phyloP scores from a whole-genome alignment of 2,113 vertebrate species.

The Kryptolebias marmoratus region DNA sequence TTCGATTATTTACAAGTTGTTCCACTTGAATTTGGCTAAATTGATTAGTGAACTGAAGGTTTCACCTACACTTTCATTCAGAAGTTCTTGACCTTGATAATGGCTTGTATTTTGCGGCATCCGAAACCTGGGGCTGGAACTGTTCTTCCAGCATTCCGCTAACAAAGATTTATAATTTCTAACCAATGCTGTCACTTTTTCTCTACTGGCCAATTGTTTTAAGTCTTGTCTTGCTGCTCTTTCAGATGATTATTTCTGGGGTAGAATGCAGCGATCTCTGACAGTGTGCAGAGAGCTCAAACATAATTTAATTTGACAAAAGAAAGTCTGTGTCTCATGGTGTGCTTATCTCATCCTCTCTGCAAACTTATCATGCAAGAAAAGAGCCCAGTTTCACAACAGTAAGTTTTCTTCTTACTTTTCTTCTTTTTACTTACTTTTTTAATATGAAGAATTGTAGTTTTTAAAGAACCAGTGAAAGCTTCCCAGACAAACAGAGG shows the following conservation, averaged over 20 bases:
- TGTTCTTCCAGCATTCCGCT: background rate
- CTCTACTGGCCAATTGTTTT: background rate
- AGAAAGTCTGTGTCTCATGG: background rate
- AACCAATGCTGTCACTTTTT: background rate
- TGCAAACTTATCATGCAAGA: background rate
- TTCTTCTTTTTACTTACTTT: background rate
- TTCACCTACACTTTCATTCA: background rate
- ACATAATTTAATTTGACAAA: conserved; percentile 13
- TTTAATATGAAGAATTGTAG: background rate
- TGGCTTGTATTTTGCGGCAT: background rate
- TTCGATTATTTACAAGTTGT: conserved; percentile 16
- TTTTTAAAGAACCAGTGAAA: background rate
- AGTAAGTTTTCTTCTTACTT: background rate
- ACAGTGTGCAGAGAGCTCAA: background rate
- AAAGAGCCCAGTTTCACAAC: background rate
- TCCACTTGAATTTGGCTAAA: background rate
- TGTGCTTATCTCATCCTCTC: background rate
- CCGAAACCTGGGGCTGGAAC: background rate
- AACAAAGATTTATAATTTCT: background rate
- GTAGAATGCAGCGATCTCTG: background rate
- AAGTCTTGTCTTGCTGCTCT: background rate
- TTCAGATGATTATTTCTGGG: conserved; percentile 1
- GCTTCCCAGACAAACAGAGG: background rate
- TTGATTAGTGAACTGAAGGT: background rate
- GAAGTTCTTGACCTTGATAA: background rate